Evolutionary conservation across 1,140 invertebrate species (phyloP).

Genomic region (Cydia amplana): DNA sequence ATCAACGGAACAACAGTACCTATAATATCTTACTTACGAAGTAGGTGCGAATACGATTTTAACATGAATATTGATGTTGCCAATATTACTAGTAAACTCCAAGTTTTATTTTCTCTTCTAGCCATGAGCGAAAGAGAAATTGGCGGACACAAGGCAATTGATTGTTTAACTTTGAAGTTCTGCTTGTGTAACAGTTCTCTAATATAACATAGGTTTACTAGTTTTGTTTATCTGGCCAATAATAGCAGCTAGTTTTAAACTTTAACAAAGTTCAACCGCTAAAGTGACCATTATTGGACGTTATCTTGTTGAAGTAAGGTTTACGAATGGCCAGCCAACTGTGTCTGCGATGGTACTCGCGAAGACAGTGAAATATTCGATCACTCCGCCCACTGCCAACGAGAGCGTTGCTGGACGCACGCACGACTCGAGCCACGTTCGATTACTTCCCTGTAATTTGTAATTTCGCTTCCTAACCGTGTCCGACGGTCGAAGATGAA

Average conservation of each 20-base stretch:
- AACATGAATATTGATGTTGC: slow-evolving; percentile 27
- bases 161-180: background rate
- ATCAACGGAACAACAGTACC: slow-evolving; percentile 40
- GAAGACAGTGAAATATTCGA: slow-evolving; percentile 21
- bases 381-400: slow-evolving; percentile 18
- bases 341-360: background rate
- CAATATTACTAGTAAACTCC: slow-evolving; percentile 13
- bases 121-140: background rate
- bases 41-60: slow-evolving; percentile 16
- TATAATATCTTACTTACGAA: background rate
- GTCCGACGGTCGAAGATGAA: slow-evolving; percentile 43
- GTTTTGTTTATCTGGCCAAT: background rate
- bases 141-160: background rate
- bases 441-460: slow-evolving; percentile 48
- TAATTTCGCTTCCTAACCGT: slow-evolving; percentile 44
- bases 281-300: background rate
- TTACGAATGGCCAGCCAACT: slow-evolving; percentile 2
- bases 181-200: background rate
- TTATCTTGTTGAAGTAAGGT: background rate
- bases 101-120: slow-evolving; percentile 1
- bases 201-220: background rate
- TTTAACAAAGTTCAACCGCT: background rate
- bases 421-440: slow-evolving; percentile 36
- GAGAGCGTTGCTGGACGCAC: slow-evolving; percentile 24
- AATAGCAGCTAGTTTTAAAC: background rate